A percentile compares a stretch with the other conserved stretches of the same genome.
phyloP scores from a whole-genome alignment of 2,888 invertebrate species.

The Spatulosminthurus flaviceps region DNA sequence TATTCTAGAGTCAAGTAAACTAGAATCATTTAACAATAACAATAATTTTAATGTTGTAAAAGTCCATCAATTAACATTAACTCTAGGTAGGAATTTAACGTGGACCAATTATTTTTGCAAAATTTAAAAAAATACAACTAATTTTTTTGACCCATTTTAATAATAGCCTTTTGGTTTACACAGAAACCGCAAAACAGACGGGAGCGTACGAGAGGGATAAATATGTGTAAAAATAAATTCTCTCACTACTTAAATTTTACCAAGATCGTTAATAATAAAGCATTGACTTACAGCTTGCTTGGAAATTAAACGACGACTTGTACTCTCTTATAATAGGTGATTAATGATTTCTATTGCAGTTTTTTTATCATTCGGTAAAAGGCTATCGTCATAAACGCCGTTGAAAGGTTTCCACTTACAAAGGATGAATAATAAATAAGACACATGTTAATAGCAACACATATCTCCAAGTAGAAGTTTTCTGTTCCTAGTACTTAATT shows the following conservation, averaged over 20 bases:
- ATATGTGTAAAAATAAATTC: background rate
- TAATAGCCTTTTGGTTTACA: background rate
- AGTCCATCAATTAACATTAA: too few species aligned
- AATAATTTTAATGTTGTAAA: too few species aligned
- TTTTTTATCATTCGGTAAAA: background rate
- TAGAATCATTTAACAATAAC: too few species aligned
- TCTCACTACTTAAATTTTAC: background rate
- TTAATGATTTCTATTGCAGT: background rate
- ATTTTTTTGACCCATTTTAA: background rate
- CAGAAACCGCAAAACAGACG: conserved; percentile 24
- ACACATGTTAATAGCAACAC: background rate
- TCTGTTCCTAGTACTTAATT: conserved; percentile 2
- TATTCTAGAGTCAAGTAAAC: too few species aligned
- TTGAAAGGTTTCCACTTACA: background rate
- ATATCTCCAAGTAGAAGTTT: background rate
- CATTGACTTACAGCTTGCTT: background rate
- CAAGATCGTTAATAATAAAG: background rate
- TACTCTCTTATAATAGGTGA: conserved; percentile 1
- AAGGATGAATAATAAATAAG: background rate
- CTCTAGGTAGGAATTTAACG: too few species aligned
- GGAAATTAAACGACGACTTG: background rate
- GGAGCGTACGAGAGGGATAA: background rate
- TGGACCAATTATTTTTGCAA: too few species aligned
- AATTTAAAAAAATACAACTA: too few species aligned
- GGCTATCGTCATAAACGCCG: background rate